Evolutionary conservation across 2,888 invertebrate genomes (phyloP), one percentile per base, ranked within the genome.

Genomic region (Noctua janthe): DNA sequence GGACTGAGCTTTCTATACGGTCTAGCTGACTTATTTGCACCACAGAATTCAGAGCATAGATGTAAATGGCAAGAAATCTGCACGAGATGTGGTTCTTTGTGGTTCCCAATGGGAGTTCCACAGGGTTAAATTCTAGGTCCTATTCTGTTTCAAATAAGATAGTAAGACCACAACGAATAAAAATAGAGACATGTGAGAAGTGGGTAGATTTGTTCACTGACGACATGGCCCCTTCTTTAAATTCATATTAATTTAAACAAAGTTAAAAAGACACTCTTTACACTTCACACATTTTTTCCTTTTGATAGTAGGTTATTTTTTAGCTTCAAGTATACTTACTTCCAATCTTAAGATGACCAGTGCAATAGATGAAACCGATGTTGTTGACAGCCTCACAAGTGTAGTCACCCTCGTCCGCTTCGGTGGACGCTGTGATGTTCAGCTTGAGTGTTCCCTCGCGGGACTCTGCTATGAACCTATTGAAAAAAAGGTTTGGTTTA

Each of bases 311-410:
- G 17, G 1, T 15, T n/a, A 11, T 13, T 29, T 47, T 1, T 4
- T 1, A 23, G 4, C 2, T 4, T 8, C 4, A 51, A 51, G 4
- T 35, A 7, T 13, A 97, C 98, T 98, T 94, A 98, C 98, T 98
- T 94, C 99, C 99, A 87, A 99, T 99, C 97, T 98, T 99, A 17
- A 99, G 97, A 89, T 98, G 98, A 74, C 98, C 98, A 29, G 98
- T 98, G 80, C 99, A 99, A 85, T 98, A 98, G 8, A 99, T 99
- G 89, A 98, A 98, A 66, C 99, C 99, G 67, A 99, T 98, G 20
- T 98, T 98, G 95, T 99, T 99, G 92, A 98, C 98, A 0, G 99
- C 98, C 93, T 99, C 99, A 93, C 99, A 99, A 0, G 99, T 99
- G 96, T 99, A 99, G 93, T 99, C 99, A 23, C 99, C 99, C 89